Percentiles rank a stretch among this genome's conserved stretches.
These are phyloP conservation scores for Eupithecia inturbata DNA, from an alignment of 2,888 invertebrate genomes.

Conservation along the genomic window DNA sequence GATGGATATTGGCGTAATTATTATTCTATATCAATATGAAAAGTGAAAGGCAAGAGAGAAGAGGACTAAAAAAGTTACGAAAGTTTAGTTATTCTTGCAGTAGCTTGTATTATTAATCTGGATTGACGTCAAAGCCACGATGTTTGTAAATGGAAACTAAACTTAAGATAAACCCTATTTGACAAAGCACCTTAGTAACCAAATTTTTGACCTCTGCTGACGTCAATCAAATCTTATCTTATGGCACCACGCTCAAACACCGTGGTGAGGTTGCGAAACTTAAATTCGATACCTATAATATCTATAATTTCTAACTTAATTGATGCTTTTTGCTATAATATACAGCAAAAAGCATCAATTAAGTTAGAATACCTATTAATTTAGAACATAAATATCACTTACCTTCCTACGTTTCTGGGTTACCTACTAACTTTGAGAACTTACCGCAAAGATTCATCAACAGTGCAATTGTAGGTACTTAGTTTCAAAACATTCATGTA, in stretches of 20 bases:
- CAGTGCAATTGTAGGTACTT: neutral
- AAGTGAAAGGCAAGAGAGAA: slow-evolving; percentile 5
- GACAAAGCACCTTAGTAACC: slow-evolving; percentile 43
- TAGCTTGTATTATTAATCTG: slow-evolving; percentile 36
- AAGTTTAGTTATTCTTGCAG: slow-evolving; percentile 19
- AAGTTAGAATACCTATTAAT: neutral
- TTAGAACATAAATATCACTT: neutral
- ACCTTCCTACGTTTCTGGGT: neutral
- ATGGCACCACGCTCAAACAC: slow-evolving; percentile 36
- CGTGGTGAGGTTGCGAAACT: neutral
- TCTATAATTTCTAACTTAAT: too few species aligned
- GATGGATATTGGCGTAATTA: slow-evolving; percentile 13
- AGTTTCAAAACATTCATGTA: neutral
- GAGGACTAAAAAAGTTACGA: neutral
- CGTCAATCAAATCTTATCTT: slow-evolving; percentile 66
- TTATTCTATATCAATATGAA: slow-evolving; percentile 24
- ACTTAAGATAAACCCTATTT: slow-evolving; percentile 41
- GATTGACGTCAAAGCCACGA: slow-evolving; percentile 41
- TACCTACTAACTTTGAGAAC: neutral
- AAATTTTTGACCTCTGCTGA: slow-evolving; percentile 58
- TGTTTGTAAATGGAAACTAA: slow-evolving; percentile 44
- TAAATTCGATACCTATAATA: too few species aligned
- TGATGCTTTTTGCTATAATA: too few species aligned
- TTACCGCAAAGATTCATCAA: neutral
- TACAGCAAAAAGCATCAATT: neutral